Base-by-base conservation (phyloP, 2,797 vertebrate species). In the Chlorospingus flavigularis region DNA sequence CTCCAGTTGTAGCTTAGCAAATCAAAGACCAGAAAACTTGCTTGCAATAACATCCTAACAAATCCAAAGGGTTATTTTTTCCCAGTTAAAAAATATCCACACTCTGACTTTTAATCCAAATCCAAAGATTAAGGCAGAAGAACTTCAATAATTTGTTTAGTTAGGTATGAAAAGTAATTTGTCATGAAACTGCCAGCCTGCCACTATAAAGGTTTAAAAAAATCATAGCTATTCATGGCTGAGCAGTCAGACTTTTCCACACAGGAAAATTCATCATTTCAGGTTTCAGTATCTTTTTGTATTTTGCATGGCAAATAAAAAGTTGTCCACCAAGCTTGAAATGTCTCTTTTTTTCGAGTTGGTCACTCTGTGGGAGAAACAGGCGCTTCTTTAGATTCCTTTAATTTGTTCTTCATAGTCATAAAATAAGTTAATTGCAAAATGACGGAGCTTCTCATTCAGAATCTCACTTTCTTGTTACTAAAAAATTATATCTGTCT, bases 1-100 rank as follows among this genome's bases (percentile, higher is more conserved):
- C 86, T 98, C 97, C 97, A 98, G 96, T 95, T 96, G 96, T 96
- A 95, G 89, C 95, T 98, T 91, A 97, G 96, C 85, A 98, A 97
- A 97, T 97, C 96, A 97, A 97, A 98, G 93, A 97, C 97, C 86
- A 97, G 94, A 95, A 97, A 97, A 95, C 95, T 97, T 96, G 95
- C 94, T 96, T 98, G 96, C 84, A 98, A 97, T 95, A 97, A 95
- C 97, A 98, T 97, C 72, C 94, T 98, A 97, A 97, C 90, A 97
- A 96, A 96, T 96, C 96, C 97, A 97, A 93, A 94, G 30, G 73
- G 60, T 76, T 96, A 66, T 87, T 89, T 95, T 85, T 63, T 51
- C 51, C 35, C 90, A 74, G 90, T 95, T 97, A 94, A 96, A 98
- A 97, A 95, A 95, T 74, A 95, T 94, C 91, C 96, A 92, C 92